Percentiles rank a stretch among this genome's conserved stretches.
Evolutionary conservation across 2,113 vertebrate species (phyloP).

Genomic region (Scytalopus superciliaris): DNA sequence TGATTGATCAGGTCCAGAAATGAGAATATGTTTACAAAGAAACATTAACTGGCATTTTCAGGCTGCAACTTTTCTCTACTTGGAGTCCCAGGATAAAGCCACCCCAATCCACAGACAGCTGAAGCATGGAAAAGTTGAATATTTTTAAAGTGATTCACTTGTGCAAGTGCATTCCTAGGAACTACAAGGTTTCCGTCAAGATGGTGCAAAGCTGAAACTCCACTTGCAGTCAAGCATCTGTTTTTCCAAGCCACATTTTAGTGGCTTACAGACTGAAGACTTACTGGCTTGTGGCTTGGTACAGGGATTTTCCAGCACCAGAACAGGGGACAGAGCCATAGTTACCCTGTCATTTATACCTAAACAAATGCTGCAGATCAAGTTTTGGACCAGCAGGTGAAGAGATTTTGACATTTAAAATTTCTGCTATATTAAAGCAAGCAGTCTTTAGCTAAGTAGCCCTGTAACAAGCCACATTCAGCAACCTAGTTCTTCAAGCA

Average conservation of each 20-base stretch:
- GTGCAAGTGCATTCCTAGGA: constrained; percentile 10
- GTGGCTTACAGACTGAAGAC: background rate
- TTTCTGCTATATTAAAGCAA: background rate
- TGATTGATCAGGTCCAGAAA: background rate
- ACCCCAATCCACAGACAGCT: background rate
- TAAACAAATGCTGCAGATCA: background rate
- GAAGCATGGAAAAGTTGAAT: background rate
- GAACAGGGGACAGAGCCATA: background rate
- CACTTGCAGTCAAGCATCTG: background rate
- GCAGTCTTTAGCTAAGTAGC: background rate
- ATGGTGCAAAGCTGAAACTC: constrained; percentile 17
- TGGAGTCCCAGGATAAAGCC: background rate
- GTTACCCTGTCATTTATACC: background rate
- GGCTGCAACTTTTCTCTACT: background rate
- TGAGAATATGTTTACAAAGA: background rate
- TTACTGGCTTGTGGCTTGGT: background rate
- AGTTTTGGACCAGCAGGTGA: background rate
- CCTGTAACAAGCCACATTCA: constrained; percentile 24
- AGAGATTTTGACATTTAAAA: background rate
- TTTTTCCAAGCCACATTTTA: background rate
- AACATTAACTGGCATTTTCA: background rate
- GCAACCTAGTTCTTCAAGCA: constrained; percentile 52
- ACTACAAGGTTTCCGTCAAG: background rate
- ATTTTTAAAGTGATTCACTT: background rate
- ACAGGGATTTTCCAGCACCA: background rate